A percentile compares a stretch with the other conserved stretches of the same genome.
phyloP scores from a whole-genome alignment of 2,888 invertebrate genomes.

The Congeria kusceri region DNA sequence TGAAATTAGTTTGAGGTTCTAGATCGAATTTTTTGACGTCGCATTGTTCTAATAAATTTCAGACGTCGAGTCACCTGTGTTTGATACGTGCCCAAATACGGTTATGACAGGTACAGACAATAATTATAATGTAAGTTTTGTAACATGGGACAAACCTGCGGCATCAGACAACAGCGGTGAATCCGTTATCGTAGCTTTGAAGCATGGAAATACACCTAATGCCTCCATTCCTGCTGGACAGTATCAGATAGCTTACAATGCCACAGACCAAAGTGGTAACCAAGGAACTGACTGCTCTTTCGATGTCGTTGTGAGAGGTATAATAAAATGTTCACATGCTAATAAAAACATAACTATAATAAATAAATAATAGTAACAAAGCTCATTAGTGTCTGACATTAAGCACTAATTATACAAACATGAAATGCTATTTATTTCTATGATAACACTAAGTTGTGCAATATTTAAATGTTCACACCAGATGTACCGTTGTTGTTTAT shows the following conservation, averaged over 20 bases:
- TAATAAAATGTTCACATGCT: too few species aligned
- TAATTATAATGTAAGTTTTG: slow-evolving; percentile 21
- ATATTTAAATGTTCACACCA: too few species aligned
- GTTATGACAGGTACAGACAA: slow-evolving; percentile 29
- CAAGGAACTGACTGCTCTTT: slow-evolving; percentile 27
- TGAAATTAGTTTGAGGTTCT: too few species aligned
- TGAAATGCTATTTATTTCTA: too few species aligned
- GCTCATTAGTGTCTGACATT: too few species aligned
- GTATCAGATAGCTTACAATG: slow-evolving; percentile 28
- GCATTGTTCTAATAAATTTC: not conserved
- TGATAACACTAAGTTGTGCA: too few species aligned
- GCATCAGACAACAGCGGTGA: slow-evolving; percentile 36
- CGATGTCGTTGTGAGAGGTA: slow-evolving; percentile 46
- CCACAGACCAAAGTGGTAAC: slow-evolving; percentile 32
- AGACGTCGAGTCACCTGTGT: slow-evolving; percentile 46
- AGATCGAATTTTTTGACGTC: not conserved
- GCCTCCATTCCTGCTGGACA: slow-evolving; percentile 10
- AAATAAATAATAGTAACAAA: too few species aligned
- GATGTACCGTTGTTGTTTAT: too few species aligned
- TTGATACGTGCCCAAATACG: slow-evolving; percentile 31
- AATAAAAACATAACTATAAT: too few species aligned
- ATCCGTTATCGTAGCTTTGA: not conserved
- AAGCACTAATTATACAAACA: too few species aligned
- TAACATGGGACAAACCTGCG: slow-evolving; percentile 28
- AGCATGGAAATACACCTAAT: not conserved